Evolutionary conservation across 2,797 vertebrate species (phyloP), one percentile per base, ranked within the genome.

Genomic region (Anabas testudineus): DNA sequence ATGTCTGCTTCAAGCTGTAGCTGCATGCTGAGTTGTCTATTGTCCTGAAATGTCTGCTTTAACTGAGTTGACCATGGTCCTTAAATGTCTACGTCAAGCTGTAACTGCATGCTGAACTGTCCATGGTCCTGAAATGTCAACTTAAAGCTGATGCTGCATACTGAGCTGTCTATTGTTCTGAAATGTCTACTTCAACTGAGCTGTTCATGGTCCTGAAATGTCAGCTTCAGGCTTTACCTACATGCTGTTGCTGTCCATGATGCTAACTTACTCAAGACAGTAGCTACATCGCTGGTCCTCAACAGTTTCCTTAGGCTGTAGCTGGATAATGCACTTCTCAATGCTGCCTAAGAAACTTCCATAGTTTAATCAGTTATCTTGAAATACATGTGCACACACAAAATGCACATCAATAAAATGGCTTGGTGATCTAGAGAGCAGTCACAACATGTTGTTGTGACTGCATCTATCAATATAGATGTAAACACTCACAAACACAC

Each of bases 121-220:
- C 41, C 18, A 43, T 43, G 7, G 7, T n/a, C 16, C 41, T 43
- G 18, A 43, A 43, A 43, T 43, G 18, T 43, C 18, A n/a, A n/a
- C 16, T 43, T 43, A 37, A 37, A 14, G 36, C 36, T 37, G 36
- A 37, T 37, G 36, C 36, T 14, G 10, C 36, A 37, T 43, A 43
- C 41, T n/a, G 39, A 39, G 42, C 55, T 55, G 21, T 46, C n/a
- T 24, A 5, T 42, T 49, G 32, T 42, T 0, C 52, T 73, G 13
- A 49, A 45, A 12, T 19, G 16, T 34, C 36, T 22, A 22, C 2
- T n/a, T 41, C 2, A 32, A 13, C 28, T 39, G 53, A 41, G 21
- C 67, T 58, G 19, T 61, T 55, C 56, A 18, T 49, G 46, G 39
- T 57, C 0, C 49, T 78, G 48, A 61, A 56, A 19, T 10, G 5